phyloP scores from a whole-genome alignment of 2,888 invertebrate genomes.

The Rhamnusium bicolor region DNA sequence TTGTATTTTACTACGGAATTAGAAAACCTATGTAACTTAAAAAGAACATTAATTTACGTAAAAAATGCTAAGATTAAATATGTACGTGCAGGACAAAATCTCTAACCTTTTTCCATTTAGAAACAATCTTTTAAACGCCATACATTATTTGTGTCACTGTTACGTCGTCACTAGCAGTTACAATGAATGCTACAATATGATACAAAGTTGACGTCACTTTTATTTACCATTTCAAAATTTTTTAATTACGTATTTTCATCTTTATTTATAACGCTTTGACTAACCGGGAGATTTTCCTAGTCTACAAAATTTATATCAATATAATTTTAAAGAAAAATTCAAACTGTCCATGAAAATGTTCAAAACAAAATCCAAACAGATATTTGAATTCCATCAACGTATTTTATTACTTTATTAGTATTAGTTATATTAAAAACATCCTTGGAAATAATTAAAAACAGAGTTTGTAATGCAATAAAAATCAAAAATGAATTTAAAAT shows the following conservation, averaged over 20 bases:
- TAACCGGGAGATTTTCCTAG: neutral
- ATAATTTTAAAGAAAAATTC: neutral
- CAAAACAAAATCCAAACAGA: too few species aligned
- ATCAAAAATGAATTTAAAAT: too few species aligned
- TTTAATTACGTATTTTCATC: slow-evolving; percentile 17
- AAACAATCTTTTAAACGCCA: slow-evolving; percentile 22
- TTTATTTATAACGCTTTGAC: slow-evolving; percentile 36
- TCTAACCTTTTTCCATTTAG: slow-evolving; percentile 33
- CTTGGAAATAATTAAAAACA: too few species aligned
- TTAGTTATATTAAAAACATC: too few species aligned
- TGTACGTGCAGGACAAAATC: too few species aligned
- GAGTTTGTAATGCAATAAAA: neutral
- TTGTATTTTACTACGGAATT: too few species aligned
- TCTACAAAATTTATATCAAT: neutral
- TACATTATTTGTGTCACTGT: neutral
- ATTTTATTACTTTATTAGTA: too few species aligned
- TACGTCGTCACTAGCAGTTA: slow-evolving; percentile 1
- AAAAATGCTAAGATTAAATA: too few species aligned
- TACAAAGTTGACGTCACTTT: slow-evolving; percentile 21
- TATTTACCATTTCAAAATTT: slow-evolving; percentile 18
- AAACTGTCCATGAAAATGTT: too few species aligned
- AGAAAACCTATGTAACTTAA: too few species aligned
- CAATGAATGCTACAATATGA: slow-evolving; percentile 16
- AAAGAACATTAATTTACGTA: too few species aligned
- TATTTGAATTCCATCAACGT: neutral